phyloP scores from a whole-genome alignment of 2,113 vertebrate genomes.

The Triplophysa siluroides region DNA sequence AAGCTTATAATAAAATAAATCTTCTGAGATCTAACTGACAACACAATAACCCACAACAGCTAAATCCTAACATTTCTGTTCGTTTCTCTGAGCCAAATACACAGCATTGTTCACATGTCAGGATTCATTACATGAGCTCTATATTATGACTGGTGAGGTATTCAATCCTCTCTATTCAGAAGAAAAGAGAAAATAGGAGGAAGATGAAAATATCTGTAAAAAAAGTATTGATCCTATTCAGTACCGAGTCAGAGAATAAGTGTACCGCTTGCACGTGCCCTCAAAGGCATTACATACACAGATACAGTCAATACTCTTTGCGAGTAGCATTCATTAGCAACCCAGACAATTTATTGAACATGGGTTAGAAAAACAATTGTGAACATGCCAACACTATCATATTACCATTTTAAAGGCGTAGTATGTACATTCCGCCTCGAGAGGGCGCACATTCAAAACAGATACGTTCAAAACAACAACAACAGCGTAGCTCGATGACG shows the following conservation, averaged over 20 bases:
- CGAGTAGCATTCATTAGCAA: constrained; percentile 48
- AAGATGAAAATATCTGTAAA: constrained; percentile 20
- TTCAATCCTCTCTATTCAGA: constrained; percentile 8
- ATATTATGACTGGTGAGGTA: constrained; percentile 31
- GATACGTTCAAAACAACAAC: no score
- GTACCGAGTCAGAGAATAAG: constrained; percentile 11
- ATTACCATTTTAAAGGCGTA: no score
- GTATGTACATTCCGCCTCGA: no score
- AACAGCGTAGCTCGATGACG: no score
- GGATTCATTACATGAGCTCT: background rate
- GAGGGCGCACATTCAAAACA: no score
- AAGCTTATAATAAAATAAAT: background rate
- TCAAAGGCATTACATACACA: constrained; percentile 42
- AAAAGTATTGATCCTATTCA: constrained; percentile 36
- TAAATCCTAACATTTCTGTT: no score
- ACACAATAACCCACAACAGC: background rate
- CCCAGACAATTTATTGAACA: constrained; percentile 40
- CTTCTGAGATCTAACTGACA: background rate
- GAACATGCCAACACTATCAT: constrained; percentile 21
- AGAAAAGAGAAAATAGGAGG: background rate
- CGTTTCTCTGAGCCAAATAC: no score
- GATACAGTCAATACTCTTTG: constrained; percentile 42
- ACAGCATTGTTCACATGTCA: constrained; percentile 3
- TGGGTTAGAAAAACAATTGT: constrained; percentile 35
- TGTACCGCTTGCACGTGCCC: constrained; percentile 44